These are phyloP conservation scores for Drosophila rubida DNA, from an alignment of 2,888 invertebrate genomes.

Conservation along the genomic window DNA sequence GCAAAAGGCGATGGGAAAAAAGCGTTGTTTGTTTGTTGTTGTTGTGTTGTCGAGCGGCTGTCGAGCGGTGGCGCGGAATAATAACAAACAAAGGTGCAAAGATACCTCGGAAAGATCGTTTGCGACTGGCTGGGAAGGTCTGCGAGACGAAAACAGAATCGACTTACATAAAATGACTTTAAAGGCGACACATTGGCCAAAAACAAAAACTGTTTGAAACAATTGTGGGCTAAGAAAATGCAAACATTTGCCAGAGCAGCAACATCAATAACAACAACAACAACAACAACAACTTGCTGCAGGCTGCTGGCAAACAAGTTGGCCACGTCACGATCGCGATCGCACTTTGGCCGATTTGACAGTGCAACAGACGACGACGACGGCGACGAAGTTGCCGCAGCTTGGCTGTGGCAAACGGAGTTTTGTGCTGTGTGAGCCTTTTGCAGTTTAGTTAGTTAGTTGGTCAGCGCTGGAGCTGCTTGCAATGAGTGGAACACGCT, in stretches of 20 bases:
- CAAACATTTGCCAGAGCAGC: constrained; percentile 56
- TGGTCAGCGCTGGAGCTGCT: constrained; percentile 59
- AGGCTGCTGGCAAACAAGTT: constrained; percentile 70
- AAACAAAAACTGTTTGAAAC: constrained; percentile 52
- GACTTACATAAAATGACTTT: constrained; percentile 78
- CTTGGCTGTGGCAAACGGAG: constrained; percentile 4
- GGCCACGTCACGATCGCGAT: constrained; percentile 81
- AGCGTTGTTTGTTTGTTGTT: constrained; percentile 25
- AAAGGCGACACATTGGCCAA: constrained; percentile 78
- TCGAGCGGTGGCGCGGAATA: too few species aligned
- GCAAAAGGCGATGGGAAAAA: constrained; percentile 62
- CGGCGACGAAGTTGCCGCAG: constrained; percentile 11
- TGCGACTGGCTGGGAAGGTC: constrained; percentile 51
- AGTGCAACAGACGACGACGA: constrained; percentile 36
- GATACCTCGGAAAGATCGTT: constrained; percentile 39
- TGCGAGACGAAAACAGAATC: constrained; percentile 65
- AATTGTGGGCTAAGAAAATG: constrained; percentile 64
- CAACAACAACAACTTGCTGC: constrained; percentile 21
- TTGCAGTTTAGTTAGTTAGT: constrained; percentile 73
- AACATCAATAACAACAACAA: constrained; percentile 39
- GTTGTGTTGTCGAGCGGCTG: constrained; percentile 3
- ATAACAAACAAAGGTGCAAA: constrained; percentile 45
- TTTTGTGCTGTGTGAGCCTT: constrained; percentile 1
- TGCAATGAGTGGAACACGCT: constrained; percentile 51
- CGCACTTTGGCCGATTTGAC: constrained; percentile 73